Conservation (phyloP, 2,888 invertebrate genomes). For the Phlogophora meticulosa region DNA sequence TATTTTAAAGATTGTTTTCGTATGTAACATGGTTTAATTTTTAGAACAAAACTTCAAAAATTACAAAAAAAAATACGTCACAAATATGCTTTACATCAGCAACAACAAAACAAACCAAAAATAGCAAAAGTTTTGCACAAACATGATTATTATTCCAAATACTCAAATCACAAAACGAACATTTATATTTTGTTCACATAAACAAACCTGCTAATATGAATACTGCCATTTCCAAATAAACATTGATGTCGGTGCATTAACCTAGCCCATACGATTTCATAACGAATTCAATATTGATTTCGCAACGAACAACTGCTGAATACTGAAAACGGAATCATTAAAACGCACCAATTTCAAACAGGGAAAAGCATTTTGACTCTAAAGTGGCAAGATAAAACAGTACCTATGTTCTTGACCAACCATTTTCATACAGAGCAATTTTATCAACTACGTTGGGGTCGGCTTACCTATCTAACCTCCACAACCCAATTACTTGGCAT, state of each 20-base stretch:
- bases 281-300: background rate
- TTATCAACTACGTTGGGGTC: too few relatives aligned
- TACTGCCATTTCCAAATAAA: background rate
- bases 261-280: background rate
- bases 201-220: background rate
- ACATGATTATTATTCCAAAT: background rate
- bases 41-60: background rate
- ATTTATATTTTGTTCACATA: conserved; percentile 6
- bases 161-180: background rate
- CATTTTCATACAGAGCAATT: too few relatives aligned
- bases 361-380: background rate
- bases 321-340: background rate
- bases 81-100: background rate
- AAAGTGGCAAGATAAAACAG: too few relatives aligned
- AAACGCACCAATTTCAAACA: background rate
- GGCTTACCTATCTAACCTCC: too few relatives aligned
- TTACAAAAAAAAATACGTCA: background rate
- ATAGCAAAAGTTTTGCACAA: background rate
- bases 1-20: background rate
- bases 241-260: conserved; percentile 4
- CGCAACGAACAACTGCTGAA: background rate
- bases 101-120: background rate
- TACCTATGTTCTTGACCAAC: too few relatives aligned
- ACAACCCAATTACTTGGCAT: too few relatives aligned
- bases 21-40: background rate